A percentile compares a stretch with the other conserved stretches of the same genome.
Conservation (phyloP, 2,888 invertebrate genomes). For the Callinectes sapidus region DNA sequence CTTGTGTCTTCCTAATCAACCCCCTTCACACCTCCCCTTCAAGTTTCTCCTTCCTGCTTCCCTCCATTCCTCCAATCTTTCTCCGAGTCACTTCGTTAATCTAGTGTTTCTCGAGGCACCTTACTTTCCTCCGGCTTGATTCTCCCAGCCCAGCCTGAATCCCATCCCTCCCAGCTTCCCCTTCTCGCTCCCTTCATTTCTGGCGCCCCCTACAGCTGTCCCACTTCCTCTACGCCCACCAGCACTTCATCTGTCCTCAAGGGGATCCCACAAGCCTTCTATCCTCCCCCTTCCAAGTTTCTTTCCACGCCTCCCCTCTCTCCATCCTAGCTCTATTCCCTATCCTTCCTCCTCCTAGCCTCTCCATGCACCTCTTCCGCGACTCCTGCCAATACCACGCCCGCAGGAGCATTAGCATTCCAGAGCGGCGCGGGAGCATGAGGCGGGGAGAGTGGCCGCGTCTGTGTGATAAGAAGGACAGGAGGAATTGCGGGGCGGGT, state of each 20-base stretch:
- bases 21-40: background rate
- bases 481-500: background rate
- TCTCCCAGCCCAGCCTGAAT: background rate
- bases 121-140: background rate
- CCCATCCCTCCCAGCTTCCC: background rate
- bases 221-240: background rate
- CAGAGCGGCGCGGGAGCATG: background rate
- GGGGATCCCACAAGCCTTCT: background rate
- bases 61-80: background rate
- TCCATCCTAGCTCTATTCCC: background rate
- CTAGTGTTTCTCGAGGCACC: background rate
- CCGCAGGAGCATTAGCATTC: constrained; percentile 26
- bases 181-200: background rate
- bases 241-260: background rate
- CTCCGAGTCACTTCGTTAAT: background rate
- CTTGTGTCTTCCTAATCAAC: background rate
- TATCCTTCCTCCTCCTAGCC: background rate
- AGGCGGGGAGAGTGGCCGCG: background rate
- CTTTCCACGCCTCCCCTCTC: background rate
- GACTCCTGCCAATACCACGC: constrained; percentile 34
- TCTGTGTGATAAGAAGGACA: constrained; percentile 13
- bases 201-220: background rate
- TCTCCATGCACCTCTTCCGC: background rate
- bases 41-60: background rate
- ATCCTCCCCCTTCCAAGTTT: background rate